Conservation (phyloP, 2,113 vertebrate species). For the Calyptommatus sinebrachiatus region DNA sequence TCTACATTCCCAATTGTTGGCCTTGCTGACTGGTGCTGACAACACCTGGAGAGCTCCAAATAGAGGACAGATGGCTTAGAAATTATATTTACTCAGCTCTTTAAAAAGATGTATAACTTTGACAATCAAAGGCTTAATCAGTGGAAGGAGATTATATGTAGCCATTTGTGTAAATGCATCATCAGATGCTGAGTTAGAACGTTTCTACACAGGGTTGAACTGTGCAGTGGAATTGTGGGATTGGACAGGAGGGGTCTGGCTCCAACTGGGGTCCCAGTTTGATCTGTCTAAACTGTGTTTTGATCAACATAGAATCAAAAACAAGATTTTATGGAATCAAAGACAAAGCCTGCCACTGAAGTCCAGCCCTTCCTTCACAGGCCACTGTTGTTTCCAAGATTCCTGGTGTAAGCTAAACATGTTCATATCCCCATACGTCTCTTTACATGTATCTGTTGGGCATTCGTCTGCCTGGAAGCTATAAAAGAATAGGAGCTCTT, state of each 20-base stretch:
- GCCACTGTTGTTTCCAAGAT: not conserved
- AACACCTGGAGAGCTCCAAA: not conserved
- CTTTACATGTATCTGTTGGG: not conserved
- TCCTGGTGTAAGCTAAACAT: not conserved
- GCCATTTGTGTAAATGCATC: not conserved
- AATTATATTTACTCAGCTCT: conserved; percentile 28
- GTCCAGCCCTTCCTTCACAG: too few species aligned
- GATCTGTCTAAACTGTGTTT: too few species aligned
- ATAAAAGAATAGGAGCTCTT: not conserved
- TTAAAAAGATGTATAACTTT: not conserved
- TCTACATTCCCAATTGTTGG: not conserved
- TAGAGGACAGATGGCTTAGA: not conserved
- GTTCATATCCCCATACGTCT: too few species aligned
- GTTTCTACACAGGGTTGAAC: too few species aligned
- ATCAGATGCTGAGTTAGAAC: fast-evolving
- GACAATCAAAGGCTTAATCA: conserved; percentile 3
- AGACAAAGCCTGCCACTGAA: too few species aligned
- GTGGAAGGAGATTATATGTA: conserved; percentile 4
- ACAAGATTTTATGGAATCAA: too few species aligned
- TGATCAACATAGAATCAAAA: too few species aligned
- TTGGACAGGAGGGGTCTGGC: too few species aligned
- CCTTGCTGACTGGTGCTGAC: not conserved
- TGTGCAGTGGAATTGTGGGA: too few species aligned
- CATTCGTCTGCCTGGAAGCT: not conserved
- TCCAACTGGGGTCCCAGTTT: too few species aligned